Percentiles rank a stretch among this genome's conserved stretches.
Conservation (phyloP, 1,140 invertebrate genomes). For the Drosophila sp. region DNA sequence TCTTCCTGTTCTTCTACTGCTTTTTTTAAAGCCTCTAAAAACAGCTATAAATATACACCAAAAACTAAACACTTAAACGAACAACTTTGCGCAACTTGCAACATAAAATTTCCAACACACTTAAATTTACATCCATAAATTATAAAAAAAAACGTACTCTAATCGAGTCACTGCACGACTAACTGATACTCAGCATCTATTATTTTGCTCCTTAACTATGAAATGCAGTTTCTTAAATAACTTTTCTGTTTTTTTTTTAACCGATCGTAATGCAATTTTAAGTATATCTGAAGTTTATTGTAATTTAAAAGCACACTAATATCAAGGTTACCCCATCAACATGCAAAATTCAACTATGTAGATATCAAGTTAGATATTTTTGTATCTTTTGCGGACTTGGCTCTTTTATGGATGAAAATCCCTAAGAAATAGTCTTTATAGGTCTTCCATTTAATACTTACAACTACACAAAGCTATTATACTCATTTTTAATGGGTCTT, state of each 20-base stretch:
- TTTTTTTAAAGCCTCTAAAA: constrained; percentile 10
- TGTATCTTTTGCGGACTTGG: too few species aligned
- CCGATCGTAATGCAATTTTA: too few species aligned
- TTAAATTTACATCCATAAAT: constrained; percentile 40
- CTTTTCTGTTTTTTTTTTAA: too few species aligned
- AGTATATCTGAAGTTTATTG: too few species aligned
- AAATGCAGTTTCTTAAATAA: too few species aligned
- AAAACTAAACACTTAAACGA: constrained; percentile 5
- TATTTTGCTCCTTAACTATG: too few species aligned
- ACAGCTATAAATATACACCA: constrained; percentile 21
- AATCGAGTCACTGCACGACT: neutral
- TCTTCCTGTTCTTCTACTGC: neutral
- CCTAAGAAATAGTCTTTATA: too few species aligned
- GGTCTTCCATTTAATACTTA: neutral
- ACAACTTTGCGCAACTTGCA: constrained; percentile 47
- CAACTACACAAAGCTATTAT: constrained; percentile 1
- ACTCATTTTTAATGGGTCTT: neutral
- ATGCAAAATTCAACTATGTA: too few species aligned
- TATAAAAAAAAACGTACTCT: constrained; percentile 12
- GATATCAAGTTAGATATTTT: too few species aligned
- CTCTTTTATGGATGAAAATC: too few species aligned
- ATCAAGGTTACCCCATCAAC: too few species aligned
- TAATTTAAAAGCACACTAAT: too few species aligned
- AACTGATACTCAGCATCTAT: neutral
- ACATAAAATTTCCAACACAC: constrained; percentile 32